Percentiles rank a stretch among this genome's conserved stretches.
phyloP scores from a whole-genome alignment of 2,888 invertebrate species.

The Nezara viridula region DNA sequence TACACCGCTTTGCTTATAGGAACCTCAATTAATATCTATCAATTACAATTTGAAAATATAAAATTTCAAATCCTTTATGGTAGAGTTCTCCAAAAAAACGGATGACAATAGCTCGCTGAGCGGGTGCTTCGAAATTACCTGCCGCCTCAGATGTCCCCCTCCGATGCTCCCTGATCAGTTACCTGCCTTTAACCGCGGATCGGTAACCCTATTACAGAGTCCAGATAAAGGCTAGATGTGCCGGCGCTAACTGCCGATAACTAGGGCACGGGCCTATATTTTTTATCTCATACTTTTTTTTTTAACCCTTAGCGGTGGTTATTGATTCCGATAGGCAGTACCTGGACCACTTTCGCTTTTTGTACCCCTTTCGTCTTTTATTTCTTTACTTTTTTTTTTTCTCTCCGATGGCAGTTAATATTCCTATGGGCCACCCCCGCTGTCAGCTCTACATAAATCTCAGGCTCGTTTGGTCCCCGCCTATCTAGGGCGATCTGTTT shows the following conservation, averaged over 20 bases:
- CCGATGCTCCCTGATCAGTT: background rate
- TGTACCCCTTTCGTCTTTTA: conserved; percentile 28
- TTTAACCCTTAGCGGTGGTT: conserved; percentile 25
- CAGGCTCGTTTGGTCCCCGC: conserved; percentile 10
- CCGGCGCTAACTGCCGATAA: conserved; percentile 36
- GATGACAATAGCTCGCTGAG: background rate
- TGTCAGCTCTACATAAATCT: conserved; percentile 43
- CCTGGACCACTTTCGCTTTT: conserved; percentile 44
- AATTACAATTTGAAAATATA: background rate
- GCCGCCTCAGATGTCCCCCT: background rate
- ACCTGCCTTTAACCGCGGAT: background rate
- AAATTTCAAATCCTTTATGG: background rate
- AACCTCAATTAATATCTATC: no score
- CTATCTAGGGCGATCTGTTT: conserved; percentile 21
- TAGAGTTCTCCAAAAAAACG: background rate
- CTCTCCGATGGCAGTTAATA: background rate
- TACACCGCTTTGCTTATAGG: no score
- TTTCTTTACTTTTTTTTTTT: conserved; percentile 9
- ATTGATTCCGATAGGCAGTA: conserved; percentile 35
- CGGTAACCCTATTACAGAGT: background rate
- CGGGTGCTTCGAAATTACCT: background rate
- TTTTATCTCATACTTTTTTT: conserved; percentile 16
- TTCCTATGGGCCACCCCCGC: conserved; percentile 20
- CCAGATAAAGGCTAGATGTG: background rate
- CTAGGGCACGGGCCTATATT: conserved; percentile 41